phyloP scores from a whole-genome alignment of 2,113 vertebrate genomes.

The Pogona vitticeps region DNA sequence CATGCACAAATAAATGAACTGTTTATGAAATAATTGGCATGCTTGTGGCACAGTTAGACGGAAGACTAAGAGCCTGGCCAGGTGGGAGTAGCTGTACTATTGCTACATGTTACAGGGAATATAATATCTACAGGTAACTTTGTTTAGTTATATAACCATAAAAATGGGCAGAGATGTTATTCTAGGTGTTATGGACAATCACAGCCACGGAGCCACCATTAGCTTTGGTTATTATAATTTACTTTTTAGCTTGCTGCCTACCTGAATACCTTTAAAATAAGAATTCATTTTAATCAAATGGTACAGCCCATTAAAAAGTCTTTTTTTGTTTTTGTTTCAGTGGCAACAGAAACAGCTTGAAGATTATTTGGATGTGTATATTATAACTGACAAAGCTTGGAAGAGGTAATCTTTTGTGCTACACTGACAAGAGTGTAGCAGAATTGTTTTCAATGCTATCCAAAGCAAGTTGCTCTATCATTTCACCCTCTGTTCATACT shows the following conservation, averaged over 20 bases:
- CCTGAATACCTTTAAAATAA: neutral
- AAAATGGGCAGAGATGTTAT: neutral
- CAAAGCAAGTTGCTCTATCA: neutral
- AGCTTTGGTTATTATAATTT: neutral
- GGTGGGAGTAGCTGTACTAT: neutral
- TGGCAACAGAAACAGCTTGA: neutral
- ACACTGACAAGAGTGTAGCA: neutral
- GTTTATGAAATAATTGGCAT: neutral
- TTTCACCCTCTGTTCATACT: neutral
- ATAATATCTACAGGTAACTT: neutral
- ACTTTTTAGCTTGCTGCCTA: neutral
- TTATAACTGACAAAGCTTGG: neutral
- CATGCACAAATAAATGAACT: neutral
- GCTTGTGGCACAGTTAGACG: neutral
- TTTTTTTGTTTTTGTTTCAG: neutral
- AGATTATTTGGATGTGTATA: neutral
- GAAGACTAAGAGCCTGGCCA: neutral
- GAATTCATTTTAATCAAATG: neutral
- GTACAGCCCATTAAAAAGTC: neutral
- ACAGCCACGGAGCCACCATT: neutral
- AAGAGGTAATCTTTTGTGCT: neutral
- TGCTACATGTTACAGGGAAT: neutral
- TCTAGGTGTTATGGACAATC: neutral
- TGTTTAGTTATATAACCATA: neutral
- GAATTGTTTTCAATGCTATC: neutral